Evolutionary conservation across 2,113 vertebrate genomes (phyloP).

Genomic region (Stigmatopora nigra): DNA sequence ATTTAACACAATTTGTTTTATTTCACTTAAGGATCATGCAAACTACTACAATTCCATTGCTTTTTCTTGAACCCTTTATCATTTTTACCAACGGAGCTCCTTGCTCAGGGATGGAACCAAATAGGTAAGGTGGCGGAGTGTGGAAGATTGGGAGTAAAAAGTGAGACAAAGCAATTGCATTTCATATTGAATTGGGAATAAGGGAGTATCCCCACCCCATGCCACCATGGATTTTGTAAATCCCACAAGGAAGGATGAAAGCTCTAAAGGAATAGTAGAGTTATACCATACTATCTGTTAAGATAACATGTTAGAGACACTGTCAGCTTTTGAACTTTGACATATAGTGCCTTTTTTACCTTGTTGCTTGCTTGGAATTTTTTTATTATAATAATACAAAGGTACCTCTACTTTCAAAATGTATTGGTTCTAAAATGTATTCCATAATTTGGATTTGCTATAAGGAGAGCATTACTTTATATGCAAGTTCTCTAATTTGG

Average conservation of each 20-base stretch:
- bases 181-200: slow-evolving; percentile 77
- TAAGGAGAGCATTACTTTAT: no score
- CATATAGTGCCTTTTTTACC: not conserved
- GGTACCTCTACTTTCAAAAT: not conserved
- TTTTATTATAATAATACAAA: not conserved
- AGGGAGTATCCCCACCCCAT: slow-evolving; percentile 52
- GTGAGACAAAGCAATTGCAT: slow-evolving; percentile 72
- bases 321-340: slow-evolving; percentile 18
- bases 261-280: slow-evolving; percentile 36
- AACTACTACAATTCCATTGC: slow-evolving; percentile 1
- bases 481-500: no score
- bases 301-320: slow-evolving; percentile 18
- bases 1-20: not conserved
- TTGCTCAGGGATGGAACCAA: slow-evolving; percentile 52
- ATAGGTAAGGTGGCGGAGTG: slow-evolving; percentile 55
- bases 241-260: slow-evolving; percentile 34
- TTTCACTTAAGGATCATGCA: not conserved
- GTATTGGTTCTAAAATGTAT: no score
- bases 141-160: slow-evolving; percentile 64
- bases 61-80: slow-evolving; percentile 25
- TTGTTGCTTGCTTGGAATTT: not conserved
- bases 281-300: slow-evolving; percentile 30
- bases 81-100: slow-evolving; percentile 45
- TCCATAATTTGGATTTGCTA: no score
- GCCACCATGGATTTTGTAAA: slow-evolving; percentile 39